Percentiles rank a stretch among this genome's conserved stretches.
phyloP scores from a whole-genome alignment of 1,140 invertebrate species.

The Steinernema khuongi region DNA sequence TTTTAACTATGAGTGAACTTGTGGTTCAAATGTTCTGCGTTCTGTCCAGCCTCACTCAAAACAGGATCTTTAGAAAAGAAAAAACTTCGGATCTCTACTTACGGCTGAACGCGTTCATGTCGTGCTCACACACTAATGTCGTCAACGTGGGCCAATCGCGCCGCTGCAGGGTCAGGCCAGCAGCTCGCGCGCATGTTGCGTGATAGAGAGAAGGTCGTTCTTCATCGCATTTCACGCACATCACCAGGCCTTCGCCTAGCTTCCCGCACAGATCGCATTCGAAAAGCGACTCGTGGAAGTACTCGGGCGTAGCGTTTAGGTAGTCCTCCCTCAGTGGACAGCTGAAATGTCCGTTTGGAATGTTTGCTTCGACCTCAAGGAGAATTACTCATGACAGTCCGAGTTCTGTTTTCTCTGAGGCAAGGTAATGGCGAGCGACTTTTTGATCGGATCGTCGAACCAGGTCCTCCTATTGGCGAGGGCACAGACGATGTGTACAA shows the following conservation, averaged over 20 bases:
- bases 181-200: slow-evolving; percentile 26
- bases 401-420: slow-evolving; percentile 11
- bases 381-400: not conserved
- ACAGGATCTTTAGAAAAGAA: not conserved
- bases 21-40: too few species aligned
- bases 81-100: not conserved
- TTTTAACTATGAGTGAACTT: too few species aligned
- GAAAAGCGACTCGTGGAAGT: slow-evolving; percentile 20
- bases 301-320: not conserved
- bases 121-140: slow-evolving; percentile 27
- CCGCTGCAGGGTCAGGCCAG: slow-evolving; percentile 25
- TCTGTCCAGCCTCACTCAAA: too few species aligned
- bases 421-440: not conserved
- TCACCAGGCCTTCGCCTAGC: not conserved
- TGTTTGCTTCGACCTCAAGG: not conserved
- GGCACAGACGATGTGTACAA: slow-evolving; percentile 45
- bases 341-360: not conserved
- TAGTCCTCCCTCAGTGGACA: not conserved
- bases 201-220: slow-evolving; percentile 16
- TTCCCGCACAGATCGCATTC: slow-evolving; percentile 20
- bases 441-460: not conserved
- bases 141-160: slow-evolving; percentile 19
- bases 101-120: not conserved
- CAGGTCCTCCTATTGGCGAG: slow-evolving; percentile 24
- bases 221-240: not conserved